These are phyloP conservation scores for Apodemia zela DNA, from an alignment of 2,888 invertebrate species.

Conservation along the genomic window DNA sequence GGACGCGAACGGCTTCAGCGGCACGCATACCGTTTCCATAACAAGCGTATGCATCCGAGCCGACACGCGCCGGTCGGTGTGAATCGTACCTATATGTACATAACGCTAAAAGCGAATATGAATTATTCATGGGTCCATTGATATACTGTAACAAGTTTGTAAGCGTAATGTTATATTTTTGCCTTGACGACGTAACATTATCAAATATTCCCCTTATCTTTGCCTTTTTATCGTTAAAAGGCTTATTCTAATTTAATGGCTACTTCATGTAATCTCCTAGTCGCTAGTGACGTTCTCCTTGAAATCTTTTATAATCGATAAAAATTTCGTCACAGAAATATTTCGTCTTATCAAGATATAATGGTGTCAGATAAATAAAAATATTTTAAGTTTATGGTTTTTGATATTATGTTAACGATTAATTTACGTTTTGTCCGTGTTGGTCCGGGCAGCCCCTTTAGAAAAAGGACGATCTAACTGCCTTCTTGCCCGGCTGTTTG, in stretches of 20 bases:
- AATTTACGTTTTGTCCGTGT: too few relatives aligned
- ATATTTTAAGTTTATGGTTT: neutral
- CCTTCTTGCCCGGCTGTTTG: too few relatives aligned
- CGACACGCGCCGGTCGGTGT: too few relatives aligned
- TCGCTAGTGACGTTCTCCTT: conserved; percentile 8
- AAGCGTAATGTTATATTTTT: neutral
- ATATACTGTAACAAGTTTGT: neutral
- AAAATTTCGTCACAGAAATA: conserved; percentile 10
- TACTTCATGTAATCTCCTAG: conserved; percentile 12
- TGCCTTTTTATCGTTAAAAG: conserved; percentile 17
- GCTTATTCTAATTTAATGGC: conserved; percentile 22
- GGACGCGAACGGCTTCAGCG: too few relatives aligned
- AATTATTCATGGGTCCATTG: conserved; percentile 3
- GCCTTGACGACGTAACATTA: neutral
- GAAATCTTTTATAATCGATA: conserved; percentile 11
- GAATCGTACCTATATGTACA: neutral
- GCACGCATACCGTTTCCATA: too few relatives aligned
- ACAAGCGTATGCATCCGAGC: too few relatives aligned
- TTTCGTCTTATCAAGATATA: conserved; percentile 13
- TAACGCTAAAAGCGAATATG: neutral
- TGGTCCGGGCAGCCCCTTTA: too few relatives aligned
- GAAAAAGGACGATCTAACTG: too few relatives aligned
- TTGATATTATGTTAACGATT: too few relatives aligned
- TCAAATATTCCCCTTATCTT: conserved; percentile 18
- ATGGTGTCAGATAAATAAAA: conserved; percentile 4